A percentile compares a stretch with the other conserved stretches of the same genome.
phyloP scores from a whole-genome alignment of 1,140 invertebrate species.

The Oreohelix idahoensis region DNA sequence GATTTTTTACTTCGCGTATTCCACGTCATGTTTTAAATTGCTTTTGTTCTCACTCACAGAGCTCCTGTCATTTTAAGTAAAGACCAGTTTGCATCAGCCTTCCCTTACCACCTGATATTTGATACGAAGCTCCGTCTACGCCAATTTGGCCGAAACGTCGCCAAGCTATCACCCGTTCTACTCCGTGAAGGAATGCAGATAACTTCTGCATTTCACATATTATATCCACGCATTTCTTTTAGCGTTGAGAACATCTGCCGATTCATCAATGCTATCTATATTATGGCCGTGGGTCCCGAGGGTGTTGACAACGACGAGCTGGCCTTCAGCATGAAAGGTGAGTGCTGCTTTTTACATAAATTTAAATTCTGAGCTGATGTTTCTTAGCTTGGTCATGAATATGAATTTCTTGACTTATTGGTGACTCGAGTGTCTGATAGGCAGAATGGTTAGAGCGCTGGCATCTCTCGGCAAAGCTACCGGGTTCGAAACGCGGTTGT shows the following conservation, averaged over 20 bases:
- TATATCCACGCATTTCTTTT: slow-evolving; percentile 5
- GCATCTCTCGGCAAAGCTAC: no score
- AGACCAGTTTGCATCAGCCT: slow-evolving; percentile 28
- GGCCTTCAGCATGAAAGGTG: slow-evolving; percentile 24
- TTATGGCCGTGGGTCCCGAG: neutral
- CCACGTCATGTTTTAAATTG: no score
- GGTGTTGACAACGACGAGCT: neutral
- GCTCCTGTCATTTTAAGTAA: slow-evolving; percentile 25
- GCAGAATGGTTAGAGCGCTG: no score
- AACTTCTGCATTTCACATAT: neutral
- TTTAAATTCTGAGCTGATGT: no score
- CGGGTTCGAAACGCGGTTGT: no score
- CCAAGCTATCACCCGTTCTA: slow-evolving; percentile 3
- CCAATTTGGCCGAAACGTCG: slow-evolving; percentile 36
- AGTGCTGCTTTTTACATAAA: no score
- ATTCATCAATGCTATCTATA: slow-evolving; percentile 23
- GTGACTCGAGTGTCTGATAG: no score
- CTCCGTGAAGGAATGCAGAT: slow-evolving; percentile 18
- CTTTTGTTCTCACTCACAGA: slow-evolving; percentile 2
- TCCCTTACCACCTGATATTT: slow-evolving; percentile 46
- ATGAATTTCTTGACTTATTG: no score
- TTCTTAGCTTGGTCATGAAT: no score
- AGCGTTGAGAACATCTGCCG: slow-evolving; percentile 23
- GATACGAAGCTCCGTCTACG: slow-evolving; percentile 34
- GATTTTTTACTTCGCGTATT: no score